phyloP scores from a whole-genome alignment of 2,888 invertebrate genomes.

The Harpagoxenus sublaevis region DNA sequence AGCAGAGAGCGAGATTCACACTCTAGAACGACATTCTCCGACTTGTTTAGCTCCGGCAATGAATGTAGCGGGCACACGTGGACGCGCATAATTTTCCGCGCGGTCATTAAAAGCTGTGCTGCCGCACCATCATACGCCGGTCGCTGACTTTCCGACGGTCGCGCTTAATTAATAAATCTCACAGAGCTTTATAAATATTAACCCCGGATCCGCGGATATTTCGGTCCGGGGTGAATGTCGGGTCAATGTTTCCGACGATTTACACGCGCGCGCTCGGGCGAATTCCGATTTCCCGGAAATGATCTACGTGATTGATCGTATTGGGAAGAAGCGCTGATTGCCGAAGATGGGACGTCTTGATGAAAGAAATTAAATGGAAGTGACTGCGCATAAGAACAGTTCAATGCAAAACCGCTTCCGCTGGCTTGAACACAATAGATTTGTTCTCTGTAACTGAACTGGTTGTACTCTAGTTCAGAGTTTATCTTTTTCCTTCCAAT shows the following conservation, averaged over 20 bases:
- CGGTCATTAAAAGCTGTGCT: slow-evolving; percentile 52
- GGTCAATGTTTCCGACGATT: slow-evolving; percentile 63
- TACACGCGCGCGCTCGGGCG: neutral
- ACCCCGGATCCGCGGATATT: slow-evolving; percentile 58
- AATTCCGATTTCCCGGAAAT: slow-evolving; percentile 18
- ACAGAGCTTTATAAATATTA: slow-evolving; percentile 50
- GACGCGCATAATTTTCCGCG: slow-evolving; percentile 60
- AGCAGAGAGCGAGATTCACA: slow-evolving; percentile 1
- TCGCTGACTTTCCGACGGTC: slow-evolving; percentile 64
- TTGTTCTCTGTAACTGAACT: too few species aligned
- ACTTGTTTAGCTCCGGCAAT: slow-evolving; percentile 50
- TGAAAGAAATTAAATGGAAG: neutral
- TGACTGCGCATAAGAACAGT: neutral
- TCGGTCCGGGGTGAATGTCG: slow-evolving; percentile 55
- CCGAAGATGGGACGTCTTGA: neutral
- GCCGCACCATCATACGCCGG: slow-evolving; percentile 44
- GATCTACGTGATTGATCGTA: slow-evolving; percentile 16
- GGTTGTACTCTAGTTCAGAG: too few species aligned
- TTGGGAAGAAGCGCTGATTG: neutral
- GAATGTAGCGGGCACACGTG: slow-evolving; percentile 36
- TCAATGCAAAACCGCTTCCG: neutral
- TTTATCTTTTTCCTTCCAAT: too few species aligned
- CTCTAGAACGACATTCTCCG: slow-evolving; percentile 23
- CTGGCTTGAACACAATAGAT: neutral
- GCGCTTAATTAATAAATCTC: slow-evolving; percentile 62